Percentiles rank a stretch among this genome's conserved stretches.
These are phyloP conservation scores for Momotus momota DNA, from an alignment of 2,797 vertebrate species.

Conservation along the genomic window DNA sequence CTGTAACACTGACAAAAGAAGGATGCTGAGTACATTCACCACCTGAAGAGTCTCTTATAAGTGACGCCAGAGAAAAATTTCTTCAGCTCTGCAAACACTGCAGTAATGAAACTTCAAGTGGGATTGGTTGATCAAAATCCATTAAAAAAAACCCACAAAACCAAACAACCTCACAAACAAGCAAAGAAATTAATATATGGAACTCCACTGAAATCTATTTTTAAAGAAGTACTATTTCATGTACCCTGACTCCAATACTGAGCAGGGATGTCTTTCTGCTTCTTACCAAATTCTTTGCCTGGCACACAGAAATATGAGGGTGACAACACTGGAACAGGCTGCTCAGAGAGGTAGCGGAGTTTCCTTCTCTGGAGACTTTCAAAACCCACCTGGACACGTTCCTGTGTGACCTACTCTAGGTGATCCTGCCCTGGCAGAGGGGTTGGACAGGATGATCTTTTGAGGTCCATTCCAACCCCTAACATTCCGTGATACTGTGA, in stretches of 20 bases:
- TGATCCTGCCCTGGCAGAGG: no score
- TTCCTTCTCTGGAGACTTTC: no score
- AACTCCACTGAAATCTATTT: background rate
- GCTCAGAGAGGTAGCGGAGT: no score
- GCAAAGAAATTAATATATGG: background rate
- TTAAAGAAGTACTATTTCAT: background rate
- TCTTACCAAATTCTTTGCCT: background rate
- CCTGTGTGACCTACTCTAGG: no score
- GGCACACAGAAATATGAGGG: background rate
- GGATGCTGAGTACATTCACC: slow-evolving; percentile 42
- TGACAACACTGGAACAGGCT: no score
- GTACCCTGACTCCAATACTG: background rate
- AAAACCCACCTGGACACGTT: no score
- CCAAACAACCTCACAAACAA: background rate
- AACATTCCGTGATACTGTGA: background rate
- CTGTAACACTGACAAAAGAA: slow-evolving; percentile 12
- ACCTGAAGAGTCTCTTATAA: slow-evolving; percentile 29
- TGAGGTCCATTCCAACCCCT: no score
- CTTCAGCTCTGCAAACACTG: background rate
- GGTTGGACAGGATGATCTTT: no score
- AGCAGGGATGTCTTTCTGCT: background rate
- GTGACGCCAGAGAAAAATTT: background rate
- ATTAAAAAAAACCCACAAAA: background rate
- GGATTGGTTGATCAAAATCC: background rate
- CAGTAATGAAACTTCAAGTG: background rate